Conservation (phyloP, 2,113 vertebrate genomes). For the Mormyrus iriodes region DNA sequence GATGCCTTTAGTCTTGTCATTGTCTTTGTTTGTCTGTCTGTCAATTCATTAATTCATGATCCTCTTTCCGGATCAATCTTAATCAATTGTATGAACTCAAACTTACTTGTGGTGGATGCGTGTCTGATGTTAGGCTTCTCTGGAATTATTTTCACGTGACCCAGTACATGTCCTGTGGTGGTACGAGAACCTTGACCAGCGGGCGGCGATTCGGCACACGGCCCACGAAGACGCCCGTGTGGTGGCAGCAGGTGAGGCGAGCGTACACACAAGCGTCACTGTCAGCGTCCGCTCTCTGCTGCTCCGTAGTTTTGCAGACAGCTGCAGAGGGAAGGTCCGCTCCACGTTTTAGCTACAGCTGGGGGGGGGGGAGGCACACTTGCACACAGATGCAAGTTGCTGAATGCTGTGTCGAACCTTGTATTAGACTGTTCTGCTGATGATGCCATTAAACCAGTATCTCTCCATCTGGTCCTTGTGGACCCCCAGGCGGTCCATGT, state of each 20-base stretch:
- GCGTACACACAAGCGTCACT: neutral
- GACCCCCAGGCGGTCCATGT: no score
- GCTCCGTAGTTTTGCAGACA: no score
- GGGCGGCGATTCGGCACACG: conserved; percentile 66
- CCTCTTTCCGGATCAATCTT: neutral
- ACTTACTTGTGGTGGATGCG: neutral
- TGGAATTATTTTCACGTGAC: conserved; percentile 11
- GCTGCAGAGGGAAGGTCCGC: no score
- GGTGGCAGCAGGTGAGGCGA: conserved; percentile 78
- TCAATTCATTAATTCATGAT: neutral
- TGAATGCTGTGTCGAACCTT: neutral
- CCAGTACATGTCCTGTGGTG: conserved; percentile 84
- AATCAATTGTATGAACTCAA: neutral
- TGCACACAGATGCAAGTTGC: neutral
- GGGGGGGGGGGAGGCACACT: neutral
- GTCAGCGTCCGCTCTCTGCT: neutral
- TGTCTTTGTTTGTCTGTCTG: neutral
- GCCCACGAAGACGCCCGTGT: conserved; percentile 77
- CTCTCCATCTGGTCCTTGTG: no score
- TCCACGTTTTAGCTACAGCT: neutral
- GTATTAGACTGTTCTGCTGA: neutral
- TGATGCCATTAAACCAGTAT: neutral
- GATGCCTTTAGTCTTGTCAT: neutral
- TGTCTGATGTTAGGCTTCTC: neutral
- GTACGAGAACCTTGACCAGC: conserved; percentile 70